A percentile compares a stretch with the other conserved stretches of the same genome.
These are phyloP conservation scores for Eugnorisma glareosa DNA, from an alignment of 2,888 invertebrate genomes.

Conservation along the genomic window DNA sequence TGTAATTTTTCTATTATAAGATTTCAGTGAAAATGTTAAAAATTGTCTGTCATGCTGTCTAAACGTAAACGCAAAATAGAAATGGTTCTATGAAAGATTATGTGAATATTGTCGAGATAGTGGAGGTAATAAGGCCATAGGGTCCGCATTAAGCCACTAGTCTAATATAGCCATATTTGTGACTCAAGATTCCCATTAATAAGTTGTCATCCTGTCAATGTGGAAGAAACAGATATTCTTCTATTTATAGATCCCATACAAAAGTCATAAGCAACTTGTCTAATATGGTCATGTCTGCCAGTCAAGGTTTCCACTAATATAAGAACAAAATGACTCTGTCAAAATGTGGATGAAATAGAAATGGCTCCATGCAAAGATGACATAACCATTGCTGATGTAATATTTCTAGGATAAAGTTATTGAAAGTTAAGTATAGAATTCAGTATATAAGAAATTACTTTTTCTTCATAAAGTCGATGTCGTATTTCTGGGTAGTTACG, in stretches of 20 bases:
- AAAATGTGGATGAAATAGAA: constrained; percentile 5
- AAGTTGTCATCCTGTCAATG: neutral
- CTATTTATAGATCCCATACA: neutral
- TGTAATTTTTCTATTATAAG: neutral
- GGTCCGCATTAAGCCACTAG: neutral
- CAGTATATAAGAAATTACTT: neutral
- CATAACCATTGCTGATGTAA: neutral
- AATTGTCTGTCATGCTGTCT: no score
- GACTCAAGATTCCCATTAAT: neutral
- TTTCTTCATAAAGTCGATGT: neutral
- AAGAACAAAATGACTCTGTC: neutral
- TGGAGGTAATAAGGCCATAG: neutral
- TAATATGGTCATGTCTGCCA: neutral
- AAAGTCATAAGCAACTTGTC: neutral
- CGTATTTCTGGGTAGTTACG: neutral
- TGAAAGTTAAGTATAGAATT: neutral
- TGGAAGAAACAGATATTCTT: neutral
- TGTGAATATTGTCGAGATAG: neutral
- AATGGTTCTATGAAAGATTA: no score
- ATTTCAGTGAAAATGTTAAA: no score
- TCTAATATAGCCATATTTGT: neutral
- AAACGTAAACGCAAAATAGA: no score
- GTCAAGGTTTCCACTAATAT: neutral
- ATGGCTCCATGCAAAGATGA: neutral
- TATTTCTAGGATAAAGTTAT: neutral